Conservation (phyloP, 2,113 vertebrate species). For the Notarius quadriscutis region DNA sequence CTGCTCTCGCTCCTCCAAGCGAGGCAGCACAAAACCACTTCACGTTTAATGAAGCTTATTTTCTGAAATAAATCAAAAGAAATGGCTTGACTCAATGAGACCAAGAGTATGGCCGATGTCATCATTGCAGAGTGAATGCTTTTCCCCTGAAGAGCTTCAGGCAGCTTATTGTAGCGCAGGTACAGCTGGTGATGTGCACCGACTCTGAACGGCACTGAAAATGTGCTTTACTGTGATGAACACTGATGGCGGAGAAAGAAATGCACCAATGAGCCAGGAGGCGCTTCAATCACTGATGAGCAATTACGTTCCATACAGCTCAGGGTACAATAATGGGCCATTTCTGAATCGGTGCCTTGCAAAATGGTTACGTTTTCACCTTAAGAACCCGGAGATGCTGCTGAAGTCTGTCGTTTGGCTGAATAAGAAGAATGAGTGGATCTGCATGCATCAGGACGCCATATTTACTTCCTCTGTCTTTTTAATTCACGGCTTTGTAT, state of each 20-base stretch:
- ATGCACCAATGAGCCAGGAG: slow-evolving; percentile 16
- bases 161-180: slow-evolving; percentile 13
- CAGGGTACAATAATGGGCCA: slow-evolving; percentile 21
- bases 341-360: slow-evolving; percentile 7
- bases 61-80: background rate
- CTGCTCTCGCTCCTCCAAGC: background rate
- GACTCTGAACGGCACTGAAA: slow-evolving; percentile 8
- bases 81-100: background rate
- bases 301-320: slow-evolving; percentile 18
- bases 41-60: background rate
- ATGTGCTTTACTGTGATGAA: slow-evolving; percentile 36
- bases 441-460: background rate
- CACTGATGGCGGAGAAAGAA: slow-evolving; percentile 22
- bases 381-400: slow-evolving; percentile 2
- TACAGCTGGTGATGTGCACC: slow-evolving; percentile 29
- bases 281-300: slow-evolving; percentile 3
- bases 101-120: background rate
- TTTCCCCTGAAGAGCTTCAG: background rate
- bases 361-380: background rate
- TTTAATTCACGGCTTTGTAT: background rate
- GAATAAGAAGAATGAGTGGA: slow-evolving; percentile 9
- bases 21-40: background rate
- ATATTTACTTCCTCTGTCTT: slow-evolving; percentile 1
- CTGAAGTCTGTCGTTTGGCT: background rate
- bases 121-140: background rate